These are phyloP conservation scores for Heterocephalus glaber DNA, from an alignment of 2,113 vertebrate species.

Conservation along the genomic window DNA sequence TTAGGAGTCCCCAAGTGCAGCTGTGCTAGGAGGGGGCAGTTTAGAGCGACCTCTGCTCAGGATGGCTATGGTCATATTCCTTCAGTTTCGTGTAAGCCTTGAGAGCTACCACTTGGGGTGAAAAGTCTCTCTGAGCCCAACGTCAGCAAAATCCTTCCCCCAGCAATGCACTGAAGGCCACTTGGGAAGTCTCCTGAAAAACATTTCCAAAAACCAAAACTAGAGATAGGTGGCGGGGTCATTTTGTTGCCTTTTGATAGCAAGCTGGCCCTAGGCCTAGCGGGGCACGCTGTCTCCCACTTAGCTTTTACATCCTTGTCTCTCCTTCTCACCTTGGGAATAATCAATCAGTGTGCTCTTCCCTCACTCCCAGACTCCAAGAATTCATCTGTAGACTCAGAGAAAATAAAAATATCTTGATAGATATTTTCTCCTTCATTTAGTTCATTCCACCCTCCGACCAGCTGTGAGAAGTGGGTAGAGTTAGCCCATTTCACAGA, in stretches of 20 bases:
- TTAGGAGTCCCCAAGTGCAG: background rate
- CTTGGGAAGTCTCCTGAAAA: background rate
- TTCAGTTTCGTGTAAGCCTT: background rate
- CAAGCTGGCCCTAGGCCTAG: background rate
- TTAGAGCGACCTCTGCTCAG: background rate
- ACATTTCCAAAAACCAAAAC: background rate
- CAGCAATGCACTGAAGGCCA: background rate
- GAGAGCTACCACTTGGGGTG: background rate
- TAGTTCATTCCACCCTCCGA: background rate
- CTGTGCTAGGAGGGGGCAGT: background rate
- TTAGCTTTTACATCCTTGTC: background rate
- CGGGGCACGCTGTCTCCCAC: background rate
- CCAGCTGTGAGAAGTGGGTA: background rate
- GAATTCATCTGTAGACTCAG: background rate
- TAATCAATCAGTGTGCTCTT: background rate
- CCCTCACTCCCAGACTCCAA: background rate
- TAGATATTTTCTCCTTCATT: background rate
- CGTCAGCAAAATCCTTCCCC: background rate
- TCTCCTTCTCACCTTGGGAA: rapidly evolving
- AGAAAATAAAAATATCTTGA: background rate
- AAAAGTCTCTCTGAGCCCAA: background rate
- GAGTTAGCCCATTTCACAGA: background rate
- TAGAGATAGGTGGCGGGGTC: too few relatives aligned
- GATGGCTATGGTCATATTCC: background rate
- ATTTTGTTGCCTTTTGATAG: background rate